phyloP scores from a whole-genome alignment of 2,888 invertebrate species.

The Drosophila borborema region DNA sequence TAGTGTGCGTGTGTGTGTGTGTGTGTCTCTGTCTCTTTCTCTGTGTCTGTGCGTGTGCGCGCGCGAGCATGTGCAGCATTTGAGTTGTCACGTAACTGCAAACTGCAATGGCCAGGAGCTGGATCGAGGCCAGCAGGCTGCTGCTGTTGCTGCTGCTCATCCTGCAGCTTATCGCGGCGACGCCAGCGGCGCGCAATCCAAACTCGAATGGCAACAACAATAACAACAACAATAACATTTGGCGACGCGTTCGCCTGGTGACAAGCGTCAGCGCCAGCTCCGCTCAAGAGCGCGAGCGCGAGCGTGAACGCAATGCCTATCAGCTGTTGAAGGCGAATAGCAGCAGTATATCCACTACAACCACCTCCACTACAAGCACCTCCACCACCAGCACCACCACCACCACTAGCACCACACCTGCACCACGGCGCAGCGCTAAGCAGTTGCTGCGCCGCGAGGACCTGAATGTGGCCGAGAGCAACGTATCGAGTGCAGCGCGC shows the following conservation, averaged over 20 bases:
- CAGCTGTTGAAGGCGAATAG: slow-evolving; percentile 63
- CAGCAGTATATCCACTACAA: slow-evolving; percentile 24
- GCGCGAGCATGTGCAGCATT: slow-evolving; percentile 64
- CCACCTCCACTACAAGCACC: slow-evolving; percentile 23
- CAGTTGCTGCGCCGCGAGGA: slow-evolving; percentile 80
- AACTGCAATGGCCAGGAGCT: slow-evolving; percentile 61
- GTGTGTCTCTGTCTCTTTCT: slow-evolving; percentile 16
- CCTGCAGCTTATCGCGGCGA: slow-evolving; percentile 64
- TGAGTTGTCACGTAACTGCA: slow-evolving; percentile 55
- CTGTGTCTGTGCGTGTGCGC: slow-evolving; percentile 33
- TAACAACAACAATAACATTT: slow-evolving; percentile 61
- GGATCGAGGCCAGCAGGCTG: slow-evolving; percentile 62
- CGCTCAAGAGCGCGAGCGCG: slow-evolving; percentile 62
- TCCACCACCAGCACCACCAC: slow-evolving; percentile 29
- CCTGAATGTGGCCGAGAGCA: slow-evolving; percentile 71
- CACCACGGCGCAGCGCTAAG: slow-evolving; percentile 53
- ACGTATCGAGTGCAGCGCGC: slow-evolving; percentile 85
- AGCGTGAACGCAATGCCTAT: slow-evolving; percentile 69
- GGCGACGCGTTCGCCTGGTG: slow-evolving; percentile 71
- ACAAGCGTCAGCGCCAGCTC: slow-evolving; percentile 62
- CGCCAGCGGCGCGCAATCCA: slow-evolving; percentile 66
- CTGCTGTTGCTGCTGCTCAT: slow-evolving; percentile 62
- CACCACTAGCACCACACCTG: slow-evolving; percentile 22
- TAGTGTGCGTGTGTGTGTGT: slow-evolving; percentile 1
- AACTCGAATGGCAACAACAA: slow-evolving; percentile 46